Percentiles rank a stretch among this genome's conserved stretches.
These are phyloP conservation scores for Synchiropus splendidus DNA, from an alignment of 2,113 vertebrate species.

Conservation along the genomic window DNA sequence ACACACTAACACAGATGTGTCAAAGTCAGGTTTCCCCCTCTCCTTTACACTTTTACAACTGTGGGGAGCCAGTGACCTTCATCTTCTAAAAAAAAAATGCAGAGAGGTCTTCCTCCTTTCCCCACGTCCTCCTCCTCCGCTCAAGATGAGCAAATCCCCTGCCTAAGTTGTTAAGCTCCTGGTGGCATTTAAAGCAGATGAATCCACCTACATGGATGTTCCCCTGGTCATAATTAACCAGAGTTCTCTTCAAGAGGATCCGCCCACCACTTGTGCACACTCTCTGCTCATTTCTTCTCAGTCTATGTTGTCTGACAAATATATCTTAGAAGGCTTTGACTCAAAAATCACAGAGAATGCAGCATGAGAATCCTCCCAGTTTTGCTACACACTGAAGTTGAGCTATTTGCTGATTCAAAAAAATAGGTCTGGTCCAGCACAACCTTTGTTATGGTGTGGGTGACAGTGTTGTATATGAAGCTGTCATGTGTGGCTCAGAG, in stretches of 20 bases:
- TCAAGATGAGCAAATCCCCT: constrained; percentile 13
- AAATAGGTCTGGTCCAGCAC: too few relatives aligned
- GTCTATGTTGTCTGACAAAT: constrained; percentile 3
- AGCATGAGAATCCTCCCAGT: constrained; percentile 6
- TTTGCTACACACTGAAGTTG: constrained; percentile 19
- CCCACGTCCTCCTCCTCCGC: too few relatives aligned
- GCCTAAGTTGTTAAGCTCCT: constrained; percentile 21
- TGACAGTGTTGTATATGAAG: constrained; percentile 14
- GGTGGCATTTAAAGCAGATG: constrained; percentile 35
- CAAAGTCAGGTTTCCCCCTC: too few relatives aligned
- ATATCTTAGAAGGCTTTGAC: too few relatives aligned
- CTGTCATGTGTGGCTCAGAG: constrained; percentile 61
- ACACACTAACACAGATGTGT: too few relatives aligned
- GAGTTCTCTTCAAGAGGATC: constrained; percentile 21
- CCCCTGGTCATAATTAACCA: constrained; percentile 48
- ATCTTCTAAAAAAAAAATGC: too few relatives aligned
- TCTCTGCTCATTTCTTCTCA: constrained; percentile 7
- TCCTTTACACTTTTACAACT: too few relatives aligned
- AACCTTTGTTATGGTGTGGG: constrained; percentile 1
- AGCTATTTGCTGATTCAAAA: too few relatives aligned
- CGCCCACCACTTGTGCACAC: constrained; percentile 28
- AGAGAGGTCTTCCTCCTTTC: too few relatives aligned
- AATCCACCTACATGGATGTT: constrained; percentile 43
- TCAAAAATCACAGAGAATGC: too few relatives aligned
- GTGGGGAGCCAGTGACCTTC: too few relatives aligned